Percentiles rank a stretch among this genome's conserved stretches.
Evolutionary conservation across 2,797 vertebrate genomes (phyloP).

Genomic region (Antrozous pallidus): DNA sequence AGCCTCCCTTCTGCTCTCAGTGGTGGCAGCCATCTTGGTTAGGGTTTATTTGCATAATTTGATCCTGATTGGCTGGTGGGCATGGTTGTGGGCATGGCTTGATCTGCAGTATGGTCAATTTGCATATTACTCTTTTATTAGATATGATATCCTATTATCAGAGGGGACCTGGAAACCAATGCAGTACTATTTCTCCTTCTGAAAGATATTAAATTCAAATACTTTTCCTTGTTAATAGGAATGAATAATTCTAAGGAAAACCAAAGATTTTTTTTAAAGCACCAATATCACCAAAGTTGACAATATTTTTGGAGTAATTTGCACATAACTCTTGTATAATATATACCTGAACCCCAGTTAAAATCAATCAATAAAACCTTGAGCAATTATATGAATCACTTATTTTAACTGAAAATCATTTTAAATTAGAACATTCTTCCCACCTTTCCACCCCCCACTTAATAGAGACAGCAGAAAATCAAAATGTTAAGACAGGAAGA

Average conservation of each 20-base stretch:
- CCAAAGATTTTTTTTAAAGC: background rate
- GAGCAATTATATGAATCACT: background rate
- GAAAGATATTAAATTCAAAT: background rate
- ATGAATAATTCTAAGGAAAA: background rate
- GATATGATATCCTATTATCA: background rate
- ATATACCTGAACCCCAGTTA: background rate
- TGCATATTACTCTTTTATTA: no score
- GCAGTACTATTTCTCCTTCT: background rate
- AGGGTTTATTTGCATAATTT: no score
- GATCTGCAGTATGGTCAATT: no score
- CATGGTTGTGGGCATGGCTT: no score
- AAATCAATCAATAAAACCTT: background rate
- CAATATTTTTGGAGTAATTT: background rate
- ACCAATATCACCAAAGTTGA: background rate
- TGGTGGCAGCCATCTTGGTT: no score
- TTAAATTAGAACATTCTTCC: background rate
- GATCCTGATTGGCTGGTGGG: no score
- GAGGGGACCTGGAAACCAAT: background rate
- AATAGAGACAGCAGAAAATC: background rate
- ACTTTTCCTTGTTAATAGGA: background rate
- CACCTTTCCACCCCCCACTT: background rate
- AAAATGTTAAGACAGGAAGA: background rate
- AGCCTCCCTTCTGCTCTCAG: no score
- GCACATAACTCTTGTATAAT: background rate
- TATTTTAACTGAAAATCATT: background rate